These are phyloP conservation scores for Emydoidea blandingii DNA, from an alignment of 2,797 vertebrate genomes.

Conservation along the genomic window DNA sequence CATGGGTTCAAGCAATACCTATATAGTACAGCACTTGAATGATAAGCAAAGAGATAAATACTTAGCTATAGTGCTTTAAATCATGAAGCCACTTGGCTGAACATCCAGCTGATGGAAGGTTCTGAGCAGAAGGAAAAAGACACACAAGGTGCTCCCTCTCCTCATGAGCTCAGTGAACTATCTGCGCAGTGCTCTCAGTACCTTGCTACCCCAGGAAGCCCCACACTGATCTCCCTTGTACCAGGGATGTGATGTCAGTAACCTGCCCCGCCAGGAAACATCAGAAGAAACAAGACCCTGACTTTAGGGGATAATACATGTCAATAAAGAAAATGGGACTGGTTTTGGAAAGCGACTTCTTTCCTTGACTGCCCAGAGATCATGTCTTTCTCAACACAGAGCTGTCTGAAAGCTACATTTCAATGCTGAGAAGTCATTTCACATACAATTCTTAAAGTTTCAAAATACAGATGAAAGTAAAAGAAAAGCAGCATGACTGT, in stretches of 20 bases:
- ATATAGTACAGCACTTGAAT: neutral
- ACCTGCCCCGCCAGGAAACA: neutral
- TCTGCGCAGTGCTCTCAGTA: neutral
- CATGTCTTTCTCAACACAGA: neutral
- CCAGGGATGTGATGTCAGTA: neutral
- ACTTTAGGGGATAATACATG: neutral
- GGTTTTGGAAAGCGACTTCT: neutral
- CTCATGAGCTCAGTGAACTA: neutral
- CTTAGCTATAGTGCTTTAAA: neutral
- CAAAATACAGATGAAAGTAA: accelerated
- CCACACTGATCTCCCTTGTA: neutral
- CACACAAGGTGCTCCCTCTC: neutral
- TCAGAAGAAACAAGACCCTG: accelerated
- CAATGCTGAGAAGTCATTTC: neutral
- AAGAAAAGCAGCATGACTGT: neutral
- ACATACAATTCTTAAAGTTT: neutral
- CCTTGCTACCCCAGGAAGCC: neutral
- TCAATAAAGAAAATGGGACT: neutral
- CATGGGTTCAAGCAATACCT: neutral
- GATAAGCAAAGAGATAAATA: neutral
- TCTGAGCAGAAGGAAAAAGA: neutral
- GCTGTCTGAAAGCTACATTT: neutral
- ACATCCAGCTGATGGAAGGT: neutral
- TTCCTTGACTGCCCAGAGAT: neutral
- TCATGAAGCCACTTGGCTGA: neutral